phyloP scores from a whole-genome alignment of 64 coral and sea anemone genomes.

The Dendrophyllia cribrosa region DNA sequence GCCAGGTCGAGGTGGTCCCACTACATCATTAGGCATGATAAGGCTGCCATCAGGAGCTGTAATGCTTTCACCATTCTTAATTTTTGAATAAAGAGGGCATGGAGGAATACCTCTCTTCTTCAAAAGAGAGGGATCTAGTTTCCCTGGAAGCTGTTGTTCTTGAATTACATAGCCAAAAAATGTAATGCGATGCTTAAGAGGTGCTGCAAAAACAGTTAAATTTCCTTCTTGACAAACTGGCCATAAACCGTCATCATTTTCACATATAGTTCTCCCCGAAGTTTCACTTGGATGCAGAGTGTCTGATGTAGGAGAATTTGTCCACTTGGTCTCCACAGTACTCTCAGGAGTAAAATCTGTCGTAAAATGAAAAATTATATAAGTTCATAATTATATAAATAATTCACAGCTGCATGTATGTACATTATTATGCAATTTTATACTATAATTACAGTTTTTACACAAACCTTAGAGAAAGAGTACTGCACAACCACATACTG shows the following conservation, averaged over 20 bases:
- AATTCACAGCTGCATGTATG: too few relatives aligned
- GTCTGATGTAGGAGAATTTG: background rate
- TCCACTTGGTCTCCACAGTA: background rate
- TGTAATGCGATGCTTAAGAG: slow-evolving; percentile 77
- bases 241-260: slow-evolving; percentile 60
- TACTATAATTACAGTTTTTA: too few relatives aligned
- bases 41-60: slow-evolving; percentile 71
- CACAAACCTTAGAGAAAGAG: too few relatives aligned
- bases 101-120: slow-evolving; percentile 90
- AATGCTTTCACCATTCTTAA: slow-evolving; percentile 88
- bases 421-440: too few relatives aligned
- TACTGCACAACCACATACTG: too few relatives aligned
- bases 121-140: slow-evolving; percentile 85
- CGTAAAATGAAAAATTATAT: background rate
- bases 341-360: background rate
- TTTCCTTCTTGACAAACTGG: slow-evolving; percentile 78
- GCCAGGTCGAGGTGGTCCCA: slow-evolving; percentile 73
- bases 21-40: slow-evolving; percentile 76
- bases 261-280: slow-evolving; percentile 62
- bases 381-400: too few relatives aligned
- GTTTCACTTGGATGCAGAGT: slow-evolving; percentile 78
- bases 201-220: slow-evolving; percentile 75
- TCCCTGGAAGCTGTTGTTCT: slow-evolving; percentile 87
- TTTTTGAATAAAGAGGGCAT: slow-evolving; percentile 93
- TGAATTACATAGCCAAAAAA: slow-evolving; percentile 93